Conservation (phyloP, 2,113 vertebrate species). For the Petromus typicus region DNA sequence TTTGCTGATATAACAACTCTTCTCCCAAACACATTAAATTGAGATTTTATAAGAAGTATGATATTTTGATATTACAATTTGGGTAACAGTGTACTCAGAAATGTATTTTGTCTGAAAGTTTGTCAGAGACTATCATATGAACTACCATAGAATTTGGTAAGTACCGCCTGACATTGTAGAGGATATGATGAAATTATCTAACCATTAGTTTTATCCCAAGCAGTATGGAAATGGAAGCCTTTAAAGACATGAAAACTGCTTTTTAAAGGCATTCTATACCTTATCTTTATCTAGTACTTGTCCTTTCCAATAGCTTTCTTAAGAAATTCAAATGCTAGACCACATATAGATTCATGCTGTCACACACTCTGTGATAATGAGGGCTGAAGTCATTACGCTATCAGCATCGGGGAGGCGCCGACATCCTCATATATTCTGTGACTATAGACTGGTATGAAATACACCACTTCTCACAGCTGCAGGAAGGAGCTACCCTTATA, state of each 20-base stretch:
- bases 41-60: neutral
- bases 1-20: neutral
- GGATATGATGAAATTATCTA: neutral
- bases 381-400: neutral
- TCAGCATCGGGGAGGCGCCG: neutral
- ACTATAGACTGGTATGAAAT: neutral
- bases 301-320: neutral
- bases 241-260: neutral
- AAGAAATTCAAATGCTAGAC: conserved; percentile 30
- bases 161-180: neutral
- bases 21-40: neutral
- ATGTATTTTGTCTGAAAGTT: neutral
- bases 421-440: neutral
- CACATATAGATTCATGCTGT: neutral
- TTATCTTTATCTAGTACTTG: neutral
- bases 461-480: neutral
- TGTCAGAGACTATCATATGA: neutral
- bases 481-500: neutral
- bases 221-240: neutral
- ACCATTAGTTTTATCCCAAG: neutral
- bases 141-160: neutral
- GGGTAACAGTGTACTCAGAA: neutral
- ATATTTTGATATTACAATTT: neutral
- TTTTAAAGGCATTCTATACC: neutral
- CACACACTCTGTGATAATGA: neutral